Base-by-base conservation (phyloP, 1,140 invertebrate genomes). In the Magallana angulata region DNA sequence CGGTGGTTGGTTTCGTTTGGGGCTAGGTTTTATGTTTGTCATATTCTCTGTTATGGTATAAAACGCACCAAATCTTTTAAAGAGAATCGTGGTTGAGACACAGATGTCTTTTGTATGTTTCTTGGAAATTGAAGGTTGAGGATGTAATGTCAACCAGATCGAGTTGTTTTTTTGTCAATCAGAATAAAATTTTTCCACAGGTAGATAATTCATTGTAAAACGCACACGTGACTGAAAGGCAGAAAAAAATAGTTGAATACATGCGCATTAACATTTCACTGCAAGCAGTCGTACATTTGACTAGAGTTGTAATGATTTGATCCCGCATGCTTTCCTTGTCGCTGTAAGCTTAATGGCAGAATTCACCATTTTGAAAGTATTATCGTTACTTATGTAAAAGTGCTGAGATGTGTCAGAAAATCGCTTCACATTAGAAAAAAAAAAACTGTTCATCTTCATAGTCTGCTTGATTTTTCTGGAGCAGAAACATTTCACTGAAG, bases 261-360 rank as follows among this genome's bases (percentile, higher is more conserved):
- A 71, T 71, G 64, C 64, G 64, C 64, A 71, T 71, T 71, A 71
- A 71, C 64, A 36, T 71, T 48, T 71, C 24, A 30, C 24, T 18
- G 30, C 18, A 24, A 71, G 64, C 16, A 71, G 30, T 71, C 6
- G 30, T 24, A 71, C 64, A 71, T 71, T 71, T 71, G 0, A 71
- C 64, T 71, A 8, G 64, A 24, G 64, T 71, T 71, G 64, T 71
- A 71, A 71, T 71, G 36, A 71, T 71, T 24, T 71, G 64, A 71
- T 71, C 64, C 64, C 30, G 64, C 64, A 71, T 71, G 64, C 64
- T 71, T 71, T 71, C 64, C 9, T 18, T 30, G 64, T 11, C 30
- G 64, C 64, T 71, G 18, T 64, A 7, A 7, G 60, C 16, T 71
- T 71, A 71, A 71, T 71, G 64, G 64, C 64, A 71, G n/a, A 18